Evolutionary conservation across 1,140 invertebrate species (phyloP), one percentile per base, ranked within the genome.

Genomic region (Calycopis cecrops): DNA sequence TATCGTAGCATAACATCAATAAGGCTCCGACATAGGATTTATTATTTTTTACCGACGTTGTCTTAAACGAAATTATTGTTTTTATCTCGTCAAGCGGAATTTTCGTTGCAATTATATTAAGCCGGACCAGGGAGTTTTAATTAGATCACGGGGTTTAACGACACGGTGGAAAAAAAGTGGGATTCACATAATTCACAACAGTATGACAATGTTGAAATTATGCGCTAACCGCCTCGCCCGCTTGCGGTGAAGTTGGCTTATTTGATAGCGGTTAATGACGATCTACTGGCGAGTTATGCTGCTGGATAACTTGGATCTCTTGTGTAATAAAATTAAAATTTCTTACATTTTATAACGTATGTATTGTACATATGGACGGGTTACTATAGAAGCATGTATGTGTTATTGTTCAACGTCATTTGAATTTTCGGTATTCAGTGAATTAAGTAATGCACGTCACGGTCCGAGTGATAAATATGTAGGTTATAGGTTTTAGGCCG

Each of bases 1-100:
- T 80, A 85, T 85, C 77, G 77, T 76, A 76, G 77, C 81, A 79
- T 87, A 84, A 80, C 79, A 83, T 83, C 83, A 72, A 71, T 57
- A 69, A 53, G 65, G 57, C 60, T 48, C 68, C 71, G 73, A 71
- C 67, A 63, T 67, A 72, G 67, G 81, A 87, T 87, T 87, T 87
- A 83, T 86, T 85, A 85, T 86, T 85, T 86, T 84, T 86, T 86
- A 69, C 73, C 67, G 62, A 69, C 68, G 61, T 62, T 57, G 73
- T 75, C 71, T 86, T 83, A 78, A 86, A 78, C 73, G 62, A 77
- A 87, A 87, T 87, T 85, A 87, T 87, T 85, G 83, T 87, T 85
- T 87, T 87, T 87, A 82, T 87, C 79, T 81, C 75, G 72, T 67
- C 75, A 61, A 48, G 59, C 69, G 79, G 81, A 76, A 87, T 84